These are phyloP conservation scores for Bursaphelenchus okinawaensis DNA, from an alignment of 2,888 invertebrate genomes.

Conservation along the genomic window DNA sequence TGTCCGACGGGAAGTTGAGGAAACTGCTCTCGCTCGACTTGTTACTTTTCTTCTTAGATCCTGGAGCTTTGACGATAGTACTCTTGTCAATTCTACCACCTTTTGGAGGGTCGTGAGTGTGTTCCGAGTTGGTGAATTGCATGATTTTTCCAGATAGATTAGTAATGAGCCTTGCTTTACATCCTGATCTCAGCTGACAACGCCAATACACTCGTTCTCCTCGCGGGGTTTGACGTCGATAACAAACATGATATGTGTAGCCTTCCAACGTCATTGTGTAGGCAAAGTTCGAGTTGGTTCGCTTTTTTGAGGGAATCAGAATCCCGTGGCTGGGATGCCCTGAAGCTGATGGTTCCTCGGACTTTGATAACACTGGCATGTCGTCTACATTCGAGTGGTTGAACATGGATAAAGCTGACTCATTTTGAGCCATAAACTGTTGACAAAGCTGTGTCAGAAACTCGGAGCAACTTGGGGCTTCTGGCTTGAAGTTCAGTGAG, in stretches of 20 bases:
- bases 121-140: constrained; percentile 10
- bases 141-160: constrained; percentile 2
- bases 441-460: neutral
- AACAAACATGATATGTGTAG: constrained; percentile 12
- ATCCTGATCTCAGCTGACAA: constrained; percentile 8
- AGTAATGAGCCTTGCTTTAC: constrained; percentile 12
- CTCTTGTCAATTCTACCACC: neutral
- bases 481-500: neutral
- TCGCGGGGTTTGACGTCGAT: constrained; percentile 9
- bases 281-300: constrained; percentile 8
- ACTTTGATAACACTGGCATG: neutral
- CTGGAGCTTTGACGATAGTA: neutral
- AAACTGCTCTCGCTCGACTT: too few species aligned
- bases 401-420: too few species aligned
- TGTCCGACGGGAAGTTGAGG: neutral
- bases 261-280: constrained; percentile 9
- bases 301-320: constrained; percentile 12
- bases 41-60: neutral
- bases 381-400: neutral
- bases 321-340: constrained; percentile 7
- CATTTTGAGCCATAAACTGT: neutral
- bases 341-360: neutral
- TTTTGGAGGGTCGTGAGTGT: constrained; percentile 3
- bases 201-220: constrained; percentile 14
- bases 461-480: neutral